A percentile compares a stretch with the other conserved stretches of the same genome.
These are phyloP conservation scores for Prunella strophiata DNA, from an alignment of 2,797 vertebrate species.

Conservation along the genomic window DNA sequence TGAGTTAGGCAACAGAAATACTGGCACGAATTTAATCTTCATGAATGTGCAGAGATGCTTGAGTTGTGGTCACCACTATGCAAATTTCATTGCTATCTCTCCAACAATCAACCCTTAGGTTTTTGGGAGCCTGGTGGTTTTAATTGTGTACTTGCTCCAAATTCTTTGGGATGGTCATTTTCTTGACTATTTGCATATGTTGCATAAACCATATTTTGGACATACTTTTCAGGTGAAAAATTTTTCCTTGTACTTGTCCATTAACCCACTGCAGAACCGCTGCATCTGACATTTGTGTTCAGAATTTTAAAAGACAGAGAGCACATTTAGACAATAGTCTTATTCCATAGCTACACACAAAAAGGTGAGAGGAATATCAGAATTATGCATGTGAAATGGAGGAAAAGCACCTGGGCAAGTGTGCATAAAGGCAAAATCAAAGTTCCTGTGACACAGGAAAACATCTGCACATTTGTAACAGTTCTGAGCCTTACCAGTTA, in stretches of 20 bases:
- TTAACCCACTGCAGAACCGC: neutral
- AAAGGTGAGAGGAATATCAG: neutral
- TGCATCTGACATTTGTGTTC: neutral
- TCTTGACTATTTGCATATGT: neutral
- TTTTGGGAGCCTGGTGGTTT: neutral
- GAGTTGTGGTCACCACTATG: neutral
- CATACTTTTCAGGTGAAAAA: neutral
- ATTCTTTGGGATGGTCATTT: neutral
- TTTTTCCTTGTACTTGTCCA: neutral
- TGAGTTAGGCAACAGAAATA: neutral
- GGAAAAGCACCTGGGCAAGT: neutral
- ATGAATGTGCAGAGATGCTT: neutral
- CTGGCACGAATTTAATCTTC: neutral
- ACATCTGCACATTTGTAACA: neutral
- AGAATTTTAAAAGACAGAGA: neutral
- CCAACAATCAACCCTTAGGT: neutral
- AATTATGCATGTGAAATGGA: neutral
- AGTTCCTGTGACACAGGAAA: neutral
- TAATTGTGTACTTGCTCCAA: no score
- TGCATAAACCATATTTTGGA: neutral
- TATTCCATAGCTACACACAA: neutral
- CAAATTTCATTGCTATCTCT: neutral
- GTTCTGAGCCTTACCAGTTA: neutral
- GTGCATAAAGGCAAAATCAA: neutral
- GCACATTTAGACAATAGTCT: neutral